Percentiles rank a stretch among this genome's conserved stretches.
Evolutionary conservation across 2,888 invertebrate genomes (phyloP).

Genomic region (Drosophila mercatorum): DNA sequence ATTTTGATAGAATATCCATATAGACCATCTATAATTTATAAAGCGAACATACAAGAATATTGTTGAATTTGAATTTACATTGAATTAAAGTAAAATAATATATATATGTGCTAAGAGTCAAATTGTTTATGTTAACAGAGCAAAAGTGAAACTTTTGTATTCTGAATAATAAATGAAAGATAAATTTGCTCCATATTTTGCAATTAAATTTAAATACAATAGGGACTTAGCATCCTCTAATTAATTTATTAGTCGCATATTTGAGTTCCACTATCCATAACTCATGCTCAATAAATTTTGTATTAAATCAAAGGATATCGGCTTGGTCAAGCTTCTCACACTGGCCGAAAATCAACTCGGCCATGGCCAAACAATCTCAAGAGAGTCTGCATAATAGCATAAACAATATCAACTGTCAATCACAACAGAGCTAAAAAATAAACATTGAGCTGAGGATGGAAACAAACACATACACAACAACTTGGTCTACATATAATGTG

Average conservation of each 20-base stretch:
- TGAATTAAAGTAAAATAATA: too few species aligned
- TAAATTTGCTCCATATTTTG: background rate
- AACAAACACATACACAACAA: background rate
- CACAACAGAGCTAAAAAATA: slow-evolving; percentile 29
- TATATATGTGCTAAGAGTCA: too few species aligned
- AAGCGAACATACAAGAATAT: too few species aligned
- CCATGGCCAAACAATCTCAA: slow-evolving; percentile 29
- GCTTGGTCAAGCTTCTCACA: background rate
- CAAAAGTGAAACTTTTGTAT: too few species aligned
- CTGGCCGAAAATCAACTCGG: slow-evolving; percentile 1
- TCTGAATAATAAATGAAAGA: background rate
- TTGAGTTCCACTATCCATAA: background rate
- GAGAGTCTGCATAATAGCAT: slow-evolving; percentile 13
- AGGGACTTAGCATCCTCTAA: too few species aligned
- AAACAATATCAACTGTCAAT: slow-evolving; percentile 45
- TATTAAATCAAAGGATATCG: background rate
- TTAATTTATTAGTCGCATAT: background rate
- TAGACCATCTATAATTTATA: too few species aligned
- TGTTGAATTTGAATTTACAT: too few species aligned
- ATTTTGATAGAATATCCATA: too few species aligned
- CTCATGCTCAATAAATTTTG: background rate
- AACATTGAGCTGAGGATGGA: slow-evolving; percentile 17
- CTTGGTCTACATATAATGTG: background rate
- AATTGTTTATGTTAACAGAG: too few species aligned
- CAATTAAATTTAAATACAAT: too few species aligned